Conservation (phyloP, 2,888 invertebrate genomes). For the Eupeodes luniger region DNA sequence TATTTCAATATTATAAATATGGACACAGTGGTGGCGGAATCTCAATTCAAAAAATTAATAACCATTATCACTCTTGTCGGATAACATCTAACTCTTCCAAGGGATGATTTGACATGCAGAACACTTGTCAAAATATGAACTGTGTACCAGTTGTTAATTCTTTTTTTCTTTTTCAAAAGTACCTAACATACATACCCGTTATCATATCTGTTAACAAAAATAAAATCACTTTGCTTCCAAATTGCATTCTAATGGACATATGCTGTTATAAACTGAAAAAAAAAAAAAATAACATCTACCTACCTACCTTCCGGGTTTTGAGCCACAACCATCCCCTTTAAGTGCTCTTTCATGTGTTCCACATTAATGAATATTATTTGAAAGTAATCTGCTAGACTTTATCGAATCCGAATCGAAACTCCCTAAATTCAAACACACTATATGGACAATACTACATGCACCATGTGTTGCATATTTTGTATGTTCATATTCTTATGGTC, state of each 20-base stretch:
- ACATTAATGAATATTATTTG: slow-evolving; percentile 76
- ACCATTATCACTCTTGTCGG: slow-evolving; percentile 57
- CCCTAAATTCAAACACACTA: slow-evolving; percentile 8
- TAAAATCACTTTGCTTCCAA: slow-evolving; percentile 68
- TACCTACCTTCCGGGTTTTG: slow-evolving; percentile 10
- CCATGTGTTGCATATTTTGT: slow-evolving; percentile 67
- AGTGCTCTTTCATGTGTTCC: slow-evolving; percentile 76
- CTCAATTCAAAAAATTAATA: slow-evolving; percentile 3
- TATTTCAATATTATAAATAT: not conserved
- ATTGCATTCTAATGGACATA: slow-evolving; percentile 74
- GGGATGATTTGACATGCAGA: slow-evolving; percentile 54
- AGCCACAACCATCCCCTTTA: slow-evolving; percentile 37
- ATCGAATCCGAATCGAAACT: slow-evolving; percentile 12
- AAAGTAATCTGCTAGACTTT: slow-evolving; percentile 68
- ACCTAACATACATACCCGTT: not conserved
- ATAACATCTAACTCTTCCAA: not conserved
- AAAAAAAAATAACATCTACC: not conserved
- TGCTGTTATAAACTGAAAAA: slow-evolving; percentile 52
- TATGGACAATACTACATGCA: not conserved
- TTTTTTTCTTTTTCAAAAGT: not conserved
- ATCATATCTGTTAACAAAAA: slow-evolving; percentile 51
- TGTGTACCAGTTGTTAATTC: slow-evolving; percentile 59
- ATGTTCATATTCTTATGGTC: not conserved
- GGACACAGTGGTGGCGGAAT: not conserved
- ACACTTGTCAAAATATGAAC: slow-evolving; percentile 62